Base-by-base conservation (phyloP, 2,888 invertebrate species). In the Belgica antarctica region DNA sequence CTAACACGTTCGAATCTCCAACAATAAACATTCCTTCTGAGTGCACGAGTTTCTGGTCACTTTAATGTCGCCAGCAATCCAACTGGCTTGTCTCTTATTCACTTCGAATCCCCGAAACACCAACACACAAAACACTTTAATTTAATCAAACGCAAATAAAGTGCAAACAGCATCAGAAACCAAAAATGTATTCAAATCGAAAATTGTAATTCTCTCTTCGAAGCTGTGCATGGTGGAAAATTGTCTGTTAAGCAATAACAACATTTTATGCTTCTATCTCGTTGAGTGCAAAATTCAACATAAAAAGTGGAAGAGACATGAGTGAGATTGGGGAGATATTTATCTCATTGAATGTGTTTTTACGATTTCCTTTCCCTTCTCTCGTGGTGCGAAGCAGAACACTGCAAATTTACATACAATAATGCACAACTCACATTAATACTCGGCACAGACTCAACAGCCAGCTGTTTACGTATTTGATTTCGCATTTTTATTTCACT, bases 111-210 rank as follows among this genome's bases (percentile, higher is more conserved):
- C 8, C 52, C 10, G 22, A 15, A 24, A 59, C 8, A 25, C 28
- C 19, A 28, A 57, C 25, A 68, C 7, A 28, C 27, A 5, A 34
- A 34, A 57, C 68, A 57, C 68, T 68, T 57, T 68, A 27, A 68
- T 68, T 68, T 31, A 52, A 68, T 68, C 52, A 57, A 68, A 68
- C 47, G 68, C 57, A 68, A 68, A 68, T 68, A 59, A 59, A 59
- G 59, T 59, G 59, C 59, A 59, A 59, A 59, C 27, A 59, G 27
- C 59, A 52, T 22, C 19, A 3, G 8, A 3, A 22, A 59, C 17
- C 59, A 22, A 22, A 52, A 52, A 19, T 52, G 52, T 52, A 52
- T 52, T 52, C 52, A 52, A 52, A 52, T 52, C n/a, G 34, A 31
- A 31, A 31, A 31, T 31, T 31, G 34, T 17, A 7, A 8, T 10